Percentiles rank a stretch among this genome's conserved stretches.
phyloP scores from a whole-genome alignment of 2,113 vertebrate species.

The Spilogale gracilis region DNA sequence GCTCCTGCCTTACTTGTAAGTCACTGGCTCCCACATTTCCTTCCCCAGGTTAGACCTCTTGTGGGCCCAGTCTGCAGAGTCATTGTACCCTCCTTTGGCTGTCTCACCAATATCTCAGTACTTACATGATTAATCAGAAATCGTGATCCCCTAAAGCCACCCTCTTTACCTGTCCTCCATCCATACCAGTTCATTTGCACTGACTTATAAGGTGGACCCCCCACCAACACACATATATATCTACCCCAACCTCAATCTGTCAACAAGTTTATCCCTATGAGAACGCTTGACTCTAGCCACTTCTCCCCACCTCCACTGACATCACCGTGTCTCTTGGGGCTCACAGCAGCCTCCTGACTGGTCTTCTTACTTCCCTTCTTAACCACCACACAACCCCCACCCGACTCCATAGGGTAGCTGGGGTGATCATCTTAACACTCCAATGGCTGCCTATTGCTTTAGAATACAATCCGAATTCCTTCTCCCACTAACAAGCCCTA shows the following conservation, averaged over 20 bases:
- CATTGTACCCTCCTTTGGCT: neutral
- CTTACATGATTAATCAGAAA: neutral
- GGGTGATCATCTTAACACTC: neutral
- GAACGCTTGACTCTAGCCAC: neutral
- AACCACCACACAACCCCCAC: neutral
- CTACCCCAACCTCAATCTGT: no score
- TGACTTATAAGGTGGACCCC: neutral
- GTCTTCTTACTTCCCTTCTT: neutral
- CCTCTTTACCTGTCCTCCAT: neutral
- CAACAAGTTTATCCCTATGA: neutral
- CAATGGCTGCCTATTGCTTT: neutral
- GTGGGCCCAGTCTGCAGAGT: neutral
- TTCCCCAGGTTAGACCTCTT: neutral
- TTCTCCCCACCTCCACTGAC: neutral
- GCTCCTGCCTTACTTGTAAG: neutral
- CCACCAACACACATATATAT: neutral
- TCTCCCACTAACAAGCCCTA: neutral
- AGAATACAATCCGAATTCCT: neutral
- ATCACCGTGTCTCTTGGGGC: fast-evolving
- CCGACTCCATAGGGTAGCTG: neutral
- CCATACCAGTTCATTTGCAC: neutral
- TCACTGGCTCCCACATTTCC: neutral
- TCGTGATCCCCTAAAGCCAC: neutral
- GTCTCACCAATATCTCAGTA: neutral
- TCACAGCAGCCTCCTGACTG: neutral